Evolutionary conservation across 1,140 invertebrate genomes (phyloP).

Genomic region (Drosophila orena): DNA sequence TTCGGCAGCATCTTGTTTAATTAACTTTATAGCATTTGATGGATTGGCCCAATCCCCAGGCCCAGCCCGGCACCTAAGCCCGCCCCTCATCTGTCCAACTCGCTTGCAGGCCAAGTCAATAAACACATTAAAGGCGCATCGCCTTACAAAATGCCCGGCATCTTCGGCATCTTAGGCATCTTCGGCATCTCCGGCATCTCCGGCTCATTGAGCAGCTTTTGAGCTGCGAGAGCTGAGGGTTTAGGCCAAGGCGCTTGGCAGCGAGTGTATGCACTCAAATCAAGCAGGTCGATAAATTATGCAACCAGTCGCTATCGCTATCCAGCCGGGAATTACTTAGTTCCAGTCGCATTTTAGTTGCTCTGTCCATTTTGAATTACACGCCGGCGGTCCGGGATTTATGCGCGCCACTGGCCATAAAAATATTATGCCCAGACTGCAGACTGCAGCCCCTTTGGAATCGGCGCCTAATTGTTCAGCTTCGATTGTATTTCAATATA

Average conservation of each 20-base stretch:
- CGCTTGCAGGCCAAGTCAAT: conserved; percentile 56
- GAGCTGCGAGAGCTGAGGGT: background rate
- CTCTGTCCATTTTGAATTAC: conserved; percentile 58
- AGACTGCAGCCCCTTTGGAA: conserved; percentile 28
- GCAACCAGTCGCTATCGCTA: conserved; percentile 48
- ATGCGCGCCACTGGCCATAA: conserved; percentile 67
- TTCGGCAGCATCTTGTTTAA: conserved; percentile 27
- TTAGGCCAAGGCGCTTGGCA: conserved; percentile 18
- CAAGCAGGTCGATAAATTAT: conserved; percentile 67
- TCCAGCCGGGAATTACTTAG: conserved; percentile 33
- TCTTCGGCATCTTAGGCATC: too few relatives aligned
- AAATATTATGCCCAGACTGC: conserved; percentile 60
- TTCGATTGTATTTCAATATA: conserved; percentile 41
- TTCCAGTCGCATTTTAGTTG: conserved; percentile 29
- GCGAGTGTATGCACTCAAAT: conserved; percentile 49
- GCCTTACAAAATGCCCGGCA: conserved; percentile 39
- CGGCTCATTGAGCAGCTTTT: conserved; percentile 64
- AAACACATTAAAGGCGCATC: conserved; percentile 75
- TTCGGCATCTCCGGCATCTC: conserved; percentile 66
- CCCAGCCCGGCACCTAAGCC: background rate
- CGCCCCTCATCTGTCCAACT: background rate
- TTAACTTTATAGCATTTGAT: conserved; percentile 39
- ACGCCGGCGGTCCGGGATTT: conserved; percentile 54
- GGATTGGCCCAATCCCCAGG: conserved; percentile 31
- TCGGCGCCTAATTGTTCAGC: conserved; percentile 66